These are phyloP conservation scores for Tetraodon nigroviridis DNA, from an alignment of 2,113 vertebrate species.

Conservation along the genomic window DNA sequence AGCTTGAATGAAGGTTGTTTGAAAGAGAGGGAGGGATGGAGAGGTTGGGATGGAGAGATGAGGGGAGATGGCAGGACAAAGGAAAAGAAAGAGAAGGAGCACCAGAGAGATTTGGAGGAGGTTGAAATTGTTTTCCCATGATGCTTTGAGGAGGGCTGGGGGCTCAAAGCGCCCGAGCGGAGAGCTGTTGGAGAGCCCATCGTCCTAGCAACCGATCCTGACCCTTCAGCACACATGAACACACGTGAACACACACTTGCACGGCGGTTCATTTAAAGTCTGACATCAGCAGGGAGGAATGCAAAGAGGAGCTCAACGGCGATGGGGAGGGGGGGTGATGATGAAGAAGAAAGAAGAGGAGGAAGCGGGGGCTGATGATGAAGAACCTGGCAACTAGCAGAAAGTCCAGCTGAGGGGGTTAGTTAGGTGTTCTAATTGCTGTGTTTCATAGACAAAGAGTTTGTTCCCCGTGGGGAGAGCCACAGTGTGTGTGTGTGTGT, in stretches of 20 bases:
- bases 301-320: conserved; percentile 58
- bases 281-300: conserved; percentile 91
- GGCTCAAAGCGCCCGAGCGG: conserved; percentile 88
- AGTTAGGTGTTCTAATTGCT: background rate
- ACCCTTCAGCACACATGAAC: conserved; percentile 49
- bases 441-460: background rate
- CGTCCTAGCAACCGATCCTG: conserved; percentile 84
- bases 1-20: conserved; percentile 46
- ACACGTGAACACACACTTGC: conserved; percentile 18
- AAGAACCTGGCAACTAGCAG: conserved; percentile 1
- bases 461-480: no score
- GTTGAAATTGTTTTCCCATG: conserved; percentile 98
- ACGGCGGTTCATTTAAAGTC: conserved; percentile 82
- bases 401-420: background rate
- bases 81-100: conserved; percentile 53
- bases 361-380: conserved; percentile 18
- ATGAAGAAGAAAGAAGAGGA: conserved; percentile 3
- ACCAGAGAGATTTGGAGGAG: conserved; percentile 83
- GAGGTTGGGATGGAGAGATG: conserved; percentile 25
- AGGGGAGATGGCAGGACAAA: conserved; percentile 42
- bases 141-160: conserved; percentile 89
- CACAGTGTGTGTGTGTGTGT: no score
- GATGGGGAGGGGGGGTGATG: conserved; percentile 34
- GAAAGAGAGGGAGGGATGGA: conserved; percentile 20
- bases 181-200: conserved; percentile 87